Evolutionary conservation across 2,797 vertebrate genomes (phyloP).

Genomic region (Buceros bicornis): DNA sequence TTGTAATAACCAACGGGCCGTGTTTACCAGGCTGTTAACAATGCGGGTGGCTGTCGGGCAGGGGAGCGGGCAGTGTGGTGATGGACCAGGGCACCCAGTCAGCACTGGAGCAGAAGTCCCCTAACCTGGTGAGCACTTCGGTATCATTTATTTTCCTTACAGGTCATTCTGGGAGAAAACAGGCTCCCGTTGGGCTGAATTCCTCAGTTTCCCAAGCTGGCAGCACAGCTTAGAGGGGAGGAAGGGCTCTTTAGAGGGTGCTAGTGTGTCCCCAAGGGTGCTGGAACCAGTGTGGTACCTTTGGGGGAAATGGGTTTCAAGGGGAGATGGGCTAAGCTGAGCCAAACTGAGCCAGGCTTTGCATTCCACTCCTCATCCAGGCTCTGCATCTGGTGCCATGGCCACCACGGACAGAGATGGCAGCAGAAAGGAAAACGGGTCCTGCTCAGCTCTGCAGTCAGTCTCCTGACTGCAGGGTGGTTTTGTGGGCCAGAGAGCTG

Average conservation of each 20-base stretch:
- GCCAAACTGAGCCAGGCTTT: not conserved
- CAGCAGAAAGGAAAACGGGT: not conserved
- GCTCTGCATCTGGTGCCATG: fast-evolving
- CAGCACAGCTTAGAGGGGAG: not conserved
- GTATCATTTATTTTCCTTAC: not conserved
- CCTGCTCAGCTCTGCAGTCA: not conserved
- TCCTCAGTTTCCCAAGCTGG: not conserved
- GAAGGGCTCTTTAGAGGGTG: not conserved
- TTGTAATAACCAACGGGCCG: slow-evolving; percentile 69
- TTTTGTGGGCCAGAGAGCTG: not conserved
- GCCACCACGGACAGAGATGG: fast-evolving
- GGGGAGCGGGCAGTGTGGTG: not conserved
- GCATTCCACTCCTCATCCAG: fast-evolving
- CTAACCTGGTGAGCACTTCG: not conserved
- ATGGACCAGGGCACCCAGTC: not conserved
- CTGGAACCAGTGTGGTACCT: not conserved
- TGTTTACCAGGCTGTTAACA: slow-evolving; percentile 75
- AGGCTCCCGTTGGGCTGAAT: not conserved
- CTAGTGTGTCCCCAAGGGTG: not conserved
- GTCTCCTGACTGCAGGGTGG: not conserved
- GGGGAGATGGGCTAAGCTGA: not conserved
- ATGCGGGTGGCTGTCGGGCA: not conserved
- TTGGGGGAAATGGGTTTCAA: not conserved
- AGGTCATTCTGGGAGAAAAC: not conserved
- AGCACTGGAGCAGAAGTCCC: not conserved